phyloP scores from a whole-genome alignment of 2,113 vertebrate species.

The Sakesphorus luctuosus region DNA sequence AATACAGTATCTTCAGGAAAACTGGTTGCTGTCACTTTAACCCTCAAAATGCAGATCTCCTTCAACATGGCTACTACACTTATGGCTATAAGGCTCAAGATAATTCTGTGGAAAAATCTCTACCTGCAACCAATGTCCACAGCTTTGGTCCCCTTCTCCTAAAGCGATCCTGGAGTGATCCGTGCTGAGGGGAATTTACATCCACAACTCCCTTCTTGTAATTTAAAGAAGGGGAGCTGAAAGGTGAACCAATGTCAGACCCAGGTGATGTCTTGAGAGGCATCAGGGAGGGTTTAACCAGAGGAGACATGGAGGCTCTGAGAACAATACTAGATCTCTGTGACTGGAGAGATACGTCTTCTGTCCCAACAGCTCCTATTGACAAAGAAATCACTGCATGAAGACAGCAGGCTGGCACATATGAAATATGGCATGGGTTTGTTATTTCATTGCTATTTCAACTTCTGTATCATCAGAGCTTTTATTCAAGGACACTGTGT shows the following conservation, averaged over 20 bases:
- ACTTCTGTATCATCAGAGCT: not conserved
- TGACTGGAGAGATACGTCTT: slow-evolving; percentile 75
- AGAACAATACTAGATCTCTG: slow-evolving; percentile 65
- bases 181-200: slow-evolving; percentile 79
- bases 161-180: slow-evolving; percentile 82
- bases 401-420: not conserved
- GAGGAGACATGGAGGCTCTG: slow-evolving; percentile 77
- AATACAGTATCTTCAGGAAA: not conserved
- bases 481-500: not conserved
- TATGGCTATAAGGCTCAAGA: not conserved
- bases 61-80: not conserved
- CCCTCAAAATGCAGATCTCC: not conserved
- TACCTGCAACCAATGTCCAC: slow-evolving; percentile 89
- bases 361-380: slow-evolving; percentile 68
- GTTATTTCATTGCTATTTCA: not conserved
- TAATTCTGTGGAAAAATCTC: not conserved
- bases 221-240: slow-evolving; percentile 78
- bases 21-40: not conserved
- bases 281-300: slow-evolving; percentile 76
- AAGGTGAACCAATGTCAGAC: slow-evolving; percentile 81
- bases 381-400: slow-evolving; percentile 32
- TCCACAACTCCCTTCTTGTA: slow-evolving; percentile 76
- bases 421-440: not conserved
- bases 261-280: slow-evolving; percentile 73
- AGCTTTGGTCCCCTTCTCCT: slow-evolving; percentile 86